phyloP scores from a whole-genome alignment of 2,797 vertebrate species.

The Malacoctenus gilli region DNA sequence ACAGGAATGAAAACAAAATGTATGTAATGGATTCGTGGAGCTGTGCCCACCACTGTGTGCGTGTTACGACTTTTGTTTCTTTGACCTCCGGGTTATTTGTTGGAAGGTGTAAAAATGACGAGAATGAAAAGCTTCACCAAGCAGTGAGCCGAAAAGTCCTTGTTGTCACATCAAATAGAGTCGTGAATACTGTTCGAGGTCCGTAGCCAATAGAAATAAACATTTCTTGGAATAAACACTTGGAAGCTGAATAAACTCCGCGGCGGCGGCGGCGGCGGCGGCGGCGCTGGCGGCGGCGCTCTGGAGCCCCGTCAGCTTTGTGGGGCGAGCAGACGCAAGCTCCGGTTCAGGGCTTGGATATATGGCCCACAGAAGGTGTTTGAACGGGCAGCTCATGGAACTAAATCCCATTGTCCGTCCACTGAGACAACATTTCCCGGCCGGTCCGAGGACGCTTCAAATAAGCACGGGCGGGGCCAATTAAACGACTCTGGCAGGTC shows the following conservation, averaged over 20 bases:
- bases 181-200: not conserved
- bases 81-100: no score
- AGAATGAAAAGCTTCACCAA: not conserved
- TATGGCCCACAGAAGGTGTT: no score
- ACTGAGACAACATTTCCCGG: conserved; percentile 25
- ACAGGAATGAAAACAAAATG: no score
- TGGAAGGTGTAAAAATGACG: not conserved
- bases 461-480: conserved; percentile 28
- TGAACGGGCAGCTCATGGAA: conserved; percentile 6
- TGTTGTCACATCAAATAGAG: conserved; percentile 7
- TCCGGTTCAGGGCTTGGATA: no score
- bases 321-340: no score
- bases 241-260: not conserved
- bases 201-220: not conserved
- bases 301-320: no score
- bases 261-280: no score
- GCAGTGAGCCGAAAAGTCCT: conserved; percentile 1
- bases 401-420: conserved; percentile 7
- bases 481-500: conserved; percentile 33
- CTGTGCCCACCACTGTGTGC: no score
- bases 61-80: no score
- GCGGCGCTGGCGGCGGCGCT: no score
- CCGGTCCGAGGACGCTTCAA: conserved; percentile 30
- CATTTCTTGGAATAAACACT: not conserved
- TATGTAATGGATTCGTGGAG: no score